These are phyloP conservation scores for Caenorhabditis doughertyi DNA, from an alignment of 2,888 invertebrate species.

Conservation along the genomic window DNA sequence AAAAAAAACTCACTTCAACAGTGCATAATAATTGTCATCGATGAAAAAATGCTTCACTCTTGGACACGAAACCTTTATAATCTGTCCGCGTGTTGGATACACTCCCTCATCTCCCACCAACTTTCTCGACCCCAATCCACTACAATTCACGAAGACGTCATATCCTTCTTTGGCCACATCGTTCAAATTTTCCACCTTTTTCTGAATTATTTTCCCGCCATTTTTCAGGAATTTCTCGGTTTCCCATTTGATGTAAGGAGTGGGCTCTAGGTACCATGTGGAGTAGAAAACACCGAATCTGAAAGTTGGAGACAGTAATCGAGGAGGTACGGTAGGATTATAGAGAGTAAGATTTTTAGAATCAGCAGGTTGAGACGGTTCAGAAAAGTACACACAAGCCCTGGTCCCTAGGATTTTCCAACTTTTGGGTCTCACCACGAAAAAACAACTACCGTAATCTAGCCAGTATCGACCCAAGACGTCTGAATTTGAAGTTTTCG, in stretches of 20 bases:
- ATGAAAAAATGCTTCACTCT: constrained; percentile 86
- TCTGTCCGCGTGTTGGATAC: constrained; percentile 86
- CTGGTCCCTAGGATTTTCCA: constrained; percentile 4
- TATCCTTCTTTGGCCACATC: constrained; percentile 43
- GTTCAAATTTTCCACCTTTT: constrained; percentile 40
- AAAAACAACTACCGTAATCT: no score
- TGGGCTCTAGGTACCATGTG: constrained; percentile 70
- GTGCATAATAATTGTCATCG: constrained; percentile 87
- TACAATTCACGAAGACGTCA: constrained; percentile 89
- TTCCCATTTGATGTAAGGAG: constrained; percentile 63
- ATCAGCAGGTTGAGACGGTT: no score
- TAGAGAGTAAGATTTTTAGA: not conserved
- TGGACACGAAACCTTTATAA: constrained; percentile 82
- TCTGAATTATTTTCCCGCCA: constrained; percentile 58
- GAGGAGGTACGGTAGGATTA: no score
- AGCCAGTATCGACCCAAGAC: no score
- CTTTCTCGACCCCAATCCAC: constrained; percentile 87
- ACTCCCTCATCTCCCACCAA: constrained; percentile 86
- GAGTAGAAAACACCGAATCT: constrained; percentile 71
- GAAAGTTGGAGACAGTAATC: not conserved
- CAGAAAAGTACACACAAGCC: constrained; percentile 15
- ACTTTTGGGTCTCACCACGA: no score
- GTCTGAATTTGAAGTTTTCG: no score
- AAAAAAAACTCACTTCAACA: constrained; percentile 89
- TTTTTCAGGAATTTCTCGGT: constrained; percentile 59